Evolutionary conservation across 1,140 invertebrate genomes (phyloP).

Genomic region (Drosophila parabipectinata): DNA sequence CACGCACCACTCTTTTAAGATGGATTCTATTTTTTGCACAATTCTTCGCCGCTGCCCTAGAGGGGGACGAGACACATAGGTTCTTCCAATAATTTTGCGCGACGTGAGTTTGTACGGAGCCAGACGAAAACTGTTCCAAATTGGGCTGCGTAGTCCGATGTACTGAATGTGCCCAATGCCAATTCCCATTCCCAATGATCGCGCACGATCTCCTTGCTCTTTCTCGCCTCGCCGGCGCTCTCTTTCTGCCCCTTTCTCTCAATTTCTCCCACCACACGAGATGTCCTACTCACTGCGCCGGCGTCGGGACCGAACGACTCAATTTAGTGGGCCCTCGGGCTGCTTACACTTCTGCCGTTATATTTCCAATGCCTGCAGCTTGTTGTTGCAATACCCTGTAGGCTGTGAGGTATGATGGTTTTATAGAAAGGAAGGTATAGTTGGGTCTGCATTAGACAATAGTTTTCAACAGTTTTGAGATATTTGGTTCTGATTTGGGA

Average conservation of each 20-base stretch:
- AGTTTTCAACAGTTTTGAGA: no score
- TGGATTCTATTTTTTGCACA: conserved; percentile 74
- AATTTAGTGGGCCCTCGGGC: conserved; percentile 67
- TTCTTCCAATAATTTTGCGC: conserved; percentile 15
- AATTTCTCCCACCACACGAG: conserved; percentile 18
- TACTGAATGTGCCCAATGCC: conserved; percentile 50
- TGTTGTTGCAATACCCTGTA: conserved; percentile 25
- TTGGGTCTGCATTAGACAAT: no score
- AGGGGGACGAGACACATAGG: conserved; percentile 2
- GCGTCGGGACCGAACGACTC: conserved; percentile 66
- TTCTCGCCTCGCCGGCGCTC: conserved; percentile 16
- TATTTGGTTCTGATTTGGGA: no score
- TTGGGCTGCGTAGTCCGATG: conserved; percentile 51
- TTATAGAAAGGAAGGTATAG: not conserved
- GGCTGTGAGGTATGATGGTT: not conserved
- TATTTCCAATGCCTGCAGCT: conserved; percentile 50
- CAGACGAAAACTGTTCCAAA: conserved; percentile 69
- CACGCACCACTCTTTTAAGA: conserved; percentile 11
- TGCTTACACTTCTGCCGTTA: conserved; percentile 59
- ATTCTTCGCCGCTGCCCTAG: conserved; percentile 29
- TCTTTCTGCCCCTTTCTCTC: conserved; percentile 18
- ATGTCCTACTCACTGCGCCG: conserved; percentile 69
- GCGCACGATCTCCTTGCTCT: conserved; percentile 4
- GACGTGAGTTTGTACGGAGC: conserved; percentile 57
- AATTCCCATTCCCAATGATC: conserved; percentile 41